These are phyloP conservation scores for Metacarcinus magister DNA, from an alignment of 2,888 invertebrate species.

Conservation along the genomic window DNA sequence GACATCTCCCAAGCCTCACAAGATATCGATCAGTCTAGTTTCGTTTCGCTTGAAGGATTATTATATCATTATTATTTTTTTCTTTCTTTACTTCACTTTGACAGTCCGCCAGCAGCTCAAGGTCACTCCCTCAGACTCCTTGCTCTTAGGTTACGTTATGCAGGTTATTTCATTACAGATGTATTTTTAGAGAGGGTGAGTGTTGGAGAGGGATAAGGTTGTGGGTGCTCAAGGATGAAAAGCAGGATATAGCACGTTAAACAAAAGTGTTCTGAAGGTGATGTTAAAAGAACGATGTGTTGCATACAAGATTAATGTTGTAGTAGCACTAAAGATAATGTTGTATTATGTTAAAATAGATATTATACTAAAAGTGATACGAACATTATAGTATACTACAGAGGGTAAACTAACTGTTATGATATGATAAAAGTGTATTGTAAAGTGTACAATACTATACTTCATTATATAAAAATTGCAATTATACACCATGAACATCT, in stretches of 20 bases:
- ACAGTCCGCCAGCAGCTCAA: slow-evolving; percentile 19
- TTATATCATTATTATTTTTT: background rate
- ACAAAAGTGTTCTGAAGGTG: background rate
- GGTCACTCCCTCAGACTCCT: background rate
- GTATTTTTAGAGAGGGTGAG: background rate
- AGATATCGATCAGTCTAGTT: background rate
- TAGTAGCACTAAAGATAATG: background rate
- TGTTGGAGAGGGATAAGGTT: background rate
- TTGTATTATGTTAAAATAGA: background rate
- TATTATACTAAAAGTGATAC: background rate
- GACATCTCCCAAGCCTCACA: background rate
- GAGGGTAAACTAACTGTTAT: background rate
- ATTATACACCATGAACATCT: background rate
- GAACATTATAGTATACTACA: background rate
- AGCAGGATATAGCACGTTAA: background rate
- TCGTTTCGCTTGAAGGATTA: background rate
- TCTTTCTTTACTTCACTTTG: background rate
- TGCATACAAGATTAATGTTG: background rate
- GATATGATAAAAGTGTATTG: background rate
- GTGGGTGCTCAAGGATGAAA: background rate
- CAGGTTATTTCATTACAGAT: background rate
- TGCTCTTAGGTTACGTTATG: background rate
- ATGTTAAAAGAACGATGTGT: background rate
- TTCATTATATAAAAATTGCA: background rate
- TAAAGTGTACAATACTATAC: background rate